Conservation (phyloP, 2,888 invertebrate species). For the Escarpia spicata region DNA sequence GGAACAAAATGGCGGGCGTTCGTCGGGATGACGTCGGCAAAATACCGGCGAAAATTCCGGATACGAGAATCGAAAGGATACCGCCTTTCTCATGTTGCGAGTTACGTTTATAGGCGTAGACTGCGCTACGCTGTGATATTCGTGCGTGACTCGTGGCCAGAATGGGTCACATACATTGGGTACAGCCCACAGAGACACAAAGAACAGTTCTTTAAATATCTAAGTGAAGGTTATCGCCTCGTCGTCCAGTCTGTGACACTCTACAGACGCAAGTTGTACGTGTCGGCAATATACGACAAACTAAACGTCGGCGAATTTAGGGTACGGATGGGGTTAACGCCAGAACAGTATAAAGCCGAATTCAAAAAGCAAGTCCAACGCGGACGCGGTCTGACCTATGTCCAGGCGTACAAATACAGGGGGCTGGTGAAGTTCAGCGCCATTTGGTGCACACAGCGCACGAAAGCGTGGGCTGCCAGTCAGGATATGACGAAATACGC, state of each 20-base stretch:
- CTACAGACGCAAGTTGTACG: constrained; percentile 39
- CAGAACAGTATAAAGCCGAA: constrained; percentile 48
- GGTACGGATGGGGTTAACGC: constrained; percentile 41
- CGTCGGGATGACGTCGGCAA: constrained; percentile 37
- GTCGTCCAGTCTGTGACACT: constrained; percentile 42
- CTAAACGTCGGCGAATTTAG: constrained; percentile 39
- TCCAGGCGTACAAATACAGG: constrained; percentile 51
- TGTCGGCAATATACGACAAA: constrained; percentile 42
- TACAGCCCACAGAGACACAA: constrained; percentile 40
- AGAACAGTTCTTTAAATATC: constrained; percentile 37
- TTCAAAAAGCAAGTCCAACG: constrained; percentile 43
- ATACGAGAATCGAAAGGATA: constrained; percentile 41
- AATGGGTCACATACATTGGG: constrained; percentile 42
- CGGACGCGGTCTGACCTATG: constrained; percentile 43
- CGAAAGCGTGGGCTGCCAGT: constrained; percentile 50
- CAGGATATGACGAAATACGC: constrained; percentile 55
- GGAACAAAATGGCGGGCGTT: constrained; percentile 38
- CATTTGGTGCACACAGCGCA: constrained; percentile 46
- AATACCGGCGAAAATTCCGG: constrained; percentile 38
- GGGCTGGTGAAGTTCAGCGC: constrained; percentile 50
- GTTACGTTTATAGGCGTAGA: constrained; percentile 37
- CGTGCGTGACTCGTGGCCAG: constrained; percentile 41
- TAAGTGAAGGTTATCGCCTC: constrained; percentile 38
- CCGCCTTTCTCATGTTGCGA: constrained; percentile 39
- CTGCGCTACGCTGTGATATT: constrained; percentile 42